Conservation (phyloP, 2,797 vertebrate genomes). For the Neomorphus geoffroyi region DNA sequence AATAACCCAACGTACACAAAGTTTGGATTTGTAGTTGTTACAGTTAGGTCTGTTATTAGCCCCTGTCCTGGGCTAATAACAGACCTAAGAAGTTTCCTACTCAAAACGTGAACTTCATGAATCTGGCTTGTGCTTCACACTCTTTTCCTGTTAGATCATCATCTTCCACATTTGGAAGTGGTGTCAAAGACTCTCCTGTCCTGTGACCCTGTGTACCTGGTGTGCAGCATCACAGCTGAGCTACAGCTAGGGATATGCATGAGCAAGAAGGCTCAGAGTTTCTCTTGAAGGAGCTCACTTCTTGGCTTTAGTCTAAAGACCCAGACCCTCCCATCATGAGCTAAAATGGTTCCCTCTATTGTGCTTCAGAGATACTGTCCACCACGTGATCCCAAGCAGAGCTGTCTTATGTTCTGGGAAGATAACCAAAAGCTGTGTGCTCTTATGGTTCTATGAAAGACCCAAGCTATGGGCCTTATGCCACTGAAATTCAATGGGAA, state of each 20-base stretch:
- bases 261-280: neutral
- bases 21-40: neutral
- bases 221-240: neutral
- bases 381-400: neutral
- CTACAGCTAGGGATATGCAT: neutral
- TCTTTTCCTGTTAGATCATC: neutral
- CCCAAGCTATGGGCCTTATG: neutral
- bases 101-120: neutral
- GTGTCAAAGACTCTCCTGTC: neutral
- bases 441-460: neutral
- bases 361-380: neutral
- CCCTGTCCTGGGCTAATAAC: neutral
- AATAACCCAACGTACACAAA: neutral
- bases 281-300: neutral
- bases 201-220: neutral
- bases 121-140: neutral
- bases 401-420: neutral
- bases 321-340: neutral
- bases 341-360: neutral
- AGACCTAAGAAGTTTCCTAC: neutral
- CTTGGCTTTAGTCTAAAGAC: neutral
- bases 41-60: too few species aligned
- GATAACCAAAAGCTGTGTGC: neutral
- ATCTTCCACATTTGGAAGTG: neutral
- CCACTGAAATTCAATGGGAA: neutral